These are phyloP conservation scores for Bombus ignitus DNA, from an alignment of 1,140 invertebrate species.

Conservation along the genomic window DNA sequence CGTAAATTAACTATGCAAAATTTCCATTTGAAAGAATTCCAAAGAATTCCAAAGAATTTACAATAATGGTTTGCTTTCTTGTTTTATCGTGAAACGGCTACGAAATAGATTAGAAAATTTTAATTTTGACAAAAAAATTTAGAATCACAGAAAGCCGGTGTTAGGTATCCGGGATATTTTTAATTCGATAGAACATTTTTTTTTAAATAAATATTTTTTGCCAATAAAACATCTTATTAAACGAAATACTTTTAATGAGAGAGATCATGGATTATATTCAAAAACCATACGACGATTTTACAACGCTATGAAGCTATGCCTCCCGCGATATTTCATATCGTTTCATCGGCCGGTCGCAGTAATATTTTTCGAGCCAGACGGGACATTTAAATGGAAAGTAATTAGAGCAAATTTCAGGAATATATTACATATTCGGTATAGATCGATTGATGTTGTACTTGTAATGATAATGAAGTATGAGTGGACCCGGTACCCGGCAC, in stretches of 20 bases:
- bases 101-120: background rate
- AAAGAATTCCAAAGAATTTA: background rate
- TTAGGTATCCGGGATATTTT: background rate
- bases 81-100: background rate
- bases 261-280: background rate
- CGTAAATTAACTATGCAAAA: background rate
- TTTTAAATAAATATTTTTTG: background rate
- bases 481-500: constrained; percentile 37
- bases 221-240: background rate
- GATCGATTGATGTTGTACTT: constrained; percentile 65
- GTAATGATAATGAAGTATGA: constrained; percentile 67
- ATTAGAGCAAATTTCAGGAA: constrained; percentile 60
- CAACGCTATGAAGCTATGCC: background rate
- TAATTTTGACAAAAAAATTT: background rate
- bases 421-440: constrained; percentile 49
- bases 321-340: constrained; percentile 10
- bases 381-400: constrained; percentile 62
- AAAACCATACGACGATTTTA: background rate
- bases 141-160: background rate
- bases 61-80: background rate
- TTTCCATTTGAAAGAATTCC: background rate
- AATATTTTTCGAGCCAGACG: constrained; percentile 60
- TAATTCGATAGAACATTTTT: background rate
- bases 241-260: background rate
- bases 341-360: background rate